A percentile compares a stretch with the other conserved stretches of the same genome.
Conservation (phyloP, 2,113 vertebrate genomes). For the Laterallus jamaicensis region DNA sequence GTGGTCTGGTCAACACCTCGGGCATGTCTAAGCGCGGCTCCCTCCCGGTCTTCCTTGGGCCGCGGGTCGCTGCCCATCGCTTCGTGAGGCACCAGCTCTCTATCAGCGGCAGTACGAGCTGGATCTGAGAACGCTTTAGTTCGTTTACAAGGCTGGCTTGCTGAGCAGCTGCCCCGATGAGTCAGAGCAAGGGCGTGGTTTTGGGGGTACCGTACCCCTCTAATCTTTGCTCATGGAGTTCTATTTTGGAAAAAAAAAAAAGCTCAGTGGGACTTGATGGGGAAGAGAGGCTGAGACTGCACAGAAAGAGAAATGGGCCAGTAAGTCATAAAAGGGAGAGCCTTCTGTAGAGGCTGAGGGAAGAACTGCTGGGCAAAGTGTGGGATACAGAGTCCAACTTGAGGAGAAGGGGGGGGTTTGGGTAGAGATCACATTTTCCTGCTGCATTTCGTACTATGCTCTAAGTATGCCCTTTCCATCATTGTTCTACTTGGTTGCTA, state of each 20-base stretch:
- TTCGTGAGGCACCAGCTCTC: neutral
- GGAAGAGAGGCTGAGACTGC: neutral
- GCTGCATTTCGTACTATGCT: neutral
- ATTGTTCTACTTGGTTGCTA: neutral
- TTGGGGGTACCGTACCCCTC: too few relatives aligned
- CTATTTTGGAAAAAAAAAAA: neutral
- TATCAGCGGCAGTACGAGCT: neutral
- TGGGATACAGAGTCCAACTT: neutral
- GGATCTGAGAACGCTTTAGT: neutral
- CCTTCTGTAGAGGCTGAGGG: neutral
- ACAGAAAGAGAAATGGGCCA: too few relatives aligned
- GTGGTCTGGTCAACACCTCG: neutral
- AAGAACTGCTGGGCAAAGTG: neutral
- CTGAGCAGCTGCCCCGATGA: neutral
- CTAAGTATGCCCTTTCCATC: neutral
- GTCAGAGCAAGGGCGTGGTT: neutral
- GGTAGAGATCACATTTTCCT: neutral
- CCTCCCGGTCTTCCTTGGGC: neutral
- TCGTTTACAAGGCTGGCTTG: neutral
- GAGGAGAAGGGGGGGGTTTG: neutral
- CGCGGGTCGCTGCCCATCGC: too few relatives aligned
- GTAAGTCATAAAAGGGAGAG: neutral
- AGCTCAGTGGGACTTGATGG: neutral
- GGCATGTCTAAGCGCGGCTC: neutral
- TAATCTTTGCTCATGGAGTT: neutral